Evolutionary conservation across 2,113 vertebrate species (phyloP), one percentile per base, ranked within the genome.

Genomic region (Periophthalmodon schlosseri): DNA sequence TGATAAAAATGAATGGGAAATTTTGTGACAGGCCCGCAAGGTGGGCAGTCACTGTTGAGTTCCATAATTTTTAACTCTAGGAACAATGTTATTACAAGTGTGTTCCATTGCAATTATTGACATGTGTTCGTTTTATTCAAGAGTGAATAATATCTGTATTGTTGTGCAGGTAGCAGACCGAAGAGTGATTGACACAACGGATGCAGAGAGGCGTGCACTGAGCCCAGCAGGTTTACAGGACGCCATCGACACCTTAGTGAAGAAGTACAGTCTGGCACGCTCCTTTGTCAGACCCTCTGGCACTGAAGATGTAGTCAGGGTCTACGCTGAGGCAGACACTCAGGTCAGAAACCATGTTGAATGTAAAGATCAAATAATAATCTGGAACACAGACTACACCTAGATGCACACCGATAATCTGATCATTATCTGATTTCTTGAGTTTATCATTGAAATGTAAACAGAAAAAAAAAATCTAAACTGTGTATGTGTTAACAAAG

Each of bases 281-380:
- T 95, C 97, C 0, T 99, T 99, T 12, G 97, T 98, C 6, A 94
- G 98, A n/a, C 97, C 98, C 0, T 99, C 98, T 0, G 97, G 97
- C 13, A 99, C 97, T 0, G 98, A 99, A 86, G 96, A 99, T 1
- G 89, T 98, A 0, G 95, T 99, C 5, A 87, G 97, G 68, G 92
- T 99, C 2, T 99, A 99, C 0, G 94, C 97, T 1, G 97, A 99
- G 87, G 96, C 97, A 5, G 95, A 97, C 79, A 96, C 95, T 0
- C 97, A 98, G 94, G 97, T 99, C 76, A 92, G 93, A 77, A 1
- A n/a, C 20, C 3, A 11, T 54, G 1, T 11, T 60, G 12, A 50
- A 34, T 61, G 9, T 12, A 64, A 64, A 28, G 21, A 2, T 8
- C 9, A 5, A 44, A 21, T 61, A 65, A 52, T 8, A 1, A 8